Base-by-base conservation (phyloP, 2,113 vertebrate species). In the Pionites leucogaster region DNA sequence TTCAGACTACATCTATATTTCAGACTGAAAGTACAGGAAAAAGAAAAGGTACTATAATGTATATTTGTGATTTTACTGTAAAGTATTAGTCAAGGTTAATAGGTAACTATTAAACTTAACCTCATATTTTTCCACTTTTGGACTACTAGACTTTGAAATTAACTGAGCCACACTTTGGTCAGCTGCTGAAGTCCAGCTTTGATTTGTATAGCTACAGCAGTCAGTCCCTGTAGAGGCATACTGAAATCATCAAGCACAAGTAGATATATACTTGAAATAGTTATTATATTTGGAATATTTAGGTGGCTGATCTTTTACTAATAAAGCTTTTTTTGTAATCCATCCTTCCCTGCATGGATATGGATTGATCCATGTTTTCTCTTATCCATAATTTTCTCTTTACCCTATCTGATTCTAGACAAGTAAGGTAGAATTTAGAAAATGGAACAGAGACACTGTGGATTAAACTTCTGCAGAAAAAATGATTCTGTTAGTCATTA, bases 1-100 rank as follows among this genome's bases (percentile, higher is more conserved):
- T 90, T 92, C 88, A 82, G 44, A 85, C 47, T 62, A 23, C 44
- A 46, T 72, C 39, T 77, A 6, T 91, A 88, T 85, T 97, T 92
- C 57, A 65, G 41, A 69, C 37, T 88, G 24, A 75, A 90, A 93
- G 63, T 44, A 49, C 44, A 69, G 10, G 22, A 33, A 82, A 72
- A 77, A 86, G 19, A 68, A 90, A 93, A 92, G 13, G 27, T 46
- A 47, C 39, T 78, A 24, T 49, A 92, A 86, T 11, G 11, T 37
- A 19, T 68, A 92, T 72, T 87, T 89, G 35, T 87, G 52, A 84
- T 89, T 93, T 86, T 68, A 29, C 42, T 86, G 23, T 68, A 52
- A 89, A 82, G 16, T 72, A 39, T 82, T 91, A 91, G 37, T 84
- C 80, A 86, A 93, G 50, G 72, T 93, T 86, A 94, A 93, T 67